Conservation (phyloP, 2,888 invertebrate species). For the Nesidiocoris tenuis region DNA sequence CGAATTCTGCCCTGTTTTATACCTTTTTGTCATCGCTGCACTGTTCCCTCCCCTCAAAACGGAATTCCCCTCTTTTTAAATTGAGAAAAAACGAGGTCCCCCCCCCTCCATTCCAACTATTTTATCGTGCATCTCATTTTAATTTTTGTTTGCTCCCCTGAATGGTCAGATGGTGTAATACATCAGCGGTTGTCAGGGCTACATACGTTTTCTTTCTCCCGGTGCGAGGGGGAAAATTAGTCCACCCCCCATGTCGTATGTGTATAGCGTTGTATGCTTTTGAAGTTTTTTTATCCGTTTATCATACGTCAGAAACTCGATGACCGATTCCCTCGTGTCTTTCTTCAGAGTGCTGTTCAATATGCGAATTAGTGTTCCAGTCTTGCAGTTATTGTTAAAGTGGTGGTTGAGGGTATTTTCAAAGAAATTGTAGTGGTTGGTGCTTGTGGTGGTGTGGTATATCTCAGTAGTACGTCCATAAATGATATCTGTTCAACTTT, state of each 20-base stretch:
- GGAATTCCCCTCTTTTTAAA: not conserved
- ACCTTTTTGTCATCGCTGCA: slow-evolving; percentile 32
- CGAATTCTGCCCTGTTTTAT: slow-evolving; percentile 22
- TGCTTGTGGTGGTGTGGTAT: too few species aligned
- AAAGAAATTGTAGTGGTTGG: too few species aligned
- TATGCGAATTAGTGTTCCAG: too few species aligned
- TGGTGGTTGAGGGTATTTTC: too few species aligned
- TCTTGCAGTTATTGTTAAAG: too few species aligned
- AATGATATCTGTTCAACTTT: too few species aligned
- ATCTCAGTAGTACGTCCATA: too few species aligned
- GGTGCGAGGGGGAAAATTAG: not conserved
- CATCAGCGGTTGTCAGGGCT: slow-evolving; percentile 20
- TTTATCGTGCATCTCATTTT: slow-evolving; percentile 37
- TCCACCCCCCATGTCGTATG: not conserved
- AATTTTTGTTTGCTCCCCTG: slow-evolving; percentile 33
- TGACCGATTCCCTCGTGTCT: not conserved
- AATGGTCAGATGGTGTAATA: slow-evolving; percentile 41
- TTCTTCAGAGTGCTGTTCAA: too few species aligned
- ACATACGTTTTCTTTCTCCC: not conserved
- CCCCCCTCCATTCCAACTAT: slow-evolving; percentile 5
- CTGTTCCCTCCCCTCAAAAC: too few species aligned
- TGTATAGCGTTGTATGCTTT: not conserved
- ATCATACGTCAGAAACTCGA: not conserved
- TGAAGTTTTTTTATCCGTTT: not conserved
- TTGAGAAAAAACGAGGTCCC: slow-evolving; percentile 2